Base-by-base conservation (phyloP, 1,140 invertebrate genomes). In the Drosophila pruinosa region DNA sequence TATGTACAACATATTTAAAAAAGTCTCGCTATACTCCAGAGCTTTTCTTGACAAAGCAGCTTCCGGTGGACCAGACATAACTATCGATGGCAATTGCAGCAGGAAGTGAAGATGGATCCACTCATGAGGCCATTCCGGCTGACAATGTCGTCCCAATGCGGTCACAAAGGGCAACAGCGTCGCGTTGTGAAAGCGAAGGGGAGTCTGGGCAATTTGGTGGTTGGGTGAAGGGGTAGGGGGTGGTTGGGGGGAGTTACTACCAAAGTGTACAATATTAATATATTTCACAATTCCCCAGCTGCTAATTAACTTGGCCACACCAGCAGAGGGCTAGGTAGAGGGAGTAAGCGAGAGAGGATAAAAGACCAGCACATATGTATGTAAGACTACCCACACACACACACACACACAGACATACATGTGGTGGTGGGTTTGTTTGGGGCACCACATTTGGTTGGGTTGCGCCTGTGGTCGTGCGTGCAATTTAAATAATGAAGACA, bases 401-500 rank as follows among this genome's bases (percentile, higher is more conserved):
- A 38, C 17, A 50, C 53, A 58, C 45, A 48, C 36, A 34, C 8
- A 28, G 24, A 24, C 34, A 39, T 19, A 21, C 41, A 36, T 28
- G 39, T 53, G 64, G 24, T 64, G 38, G 14, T 38, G 48, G 71
- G 24, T 43, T 53, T 70, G 39, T 54, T 39, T 47, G 67, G 21
- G n/a, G 61, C 52, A 57, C 47, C 68, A 57, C 61, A 71, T 71
- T 64, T 19, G 69, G 58, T 45, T 58, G 62, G 48, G 69, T 52
- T 62, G 52, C 47, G 57, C 57, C 61, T 86, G 74, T 65, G 82
- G 82, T 81, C 82, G 74, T 88, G 82, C 77, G 82, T 78, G 82
- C 82, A 86, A 86, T 86, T 86, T 86, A 86, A 86, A 86, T 86
- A 86, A 86, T 86, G 82, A 86, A 86, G 82, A 86, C 82, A 86